Percentiles rank a stretch among this genome's conserved stretches.
These are phyloP conservation scores for Palythoa caribaeorum DNA, from an alignment of 92 coral and sea anemone species.

Conservation along the genomic window DNA sequence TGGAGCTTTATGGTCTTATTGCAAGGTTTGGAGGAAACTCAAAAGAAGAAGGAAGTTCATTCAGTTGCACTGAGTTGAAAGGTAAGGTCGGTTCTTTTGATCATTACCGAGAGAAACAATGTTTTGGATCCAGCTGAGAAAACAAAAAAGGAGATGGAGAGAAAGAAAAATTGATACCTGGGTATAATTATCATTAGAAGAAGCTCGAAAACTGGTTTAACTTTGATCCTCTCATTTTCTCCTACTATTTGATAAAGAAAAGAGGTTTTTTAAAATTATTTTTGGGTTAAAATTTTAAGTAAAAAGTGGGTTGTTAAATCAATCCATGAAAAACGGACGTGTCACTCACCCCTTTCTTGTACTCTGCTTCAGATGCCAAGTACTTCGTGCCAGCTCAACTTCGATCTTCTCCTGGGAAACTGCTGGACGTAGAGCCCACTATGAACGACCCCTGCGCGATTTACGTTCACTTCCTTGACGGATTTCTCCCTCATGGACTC, in stretches of 20 bases:
- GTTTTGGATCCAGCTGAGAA: not conserved
- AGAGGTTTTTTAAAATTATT: not conserved
- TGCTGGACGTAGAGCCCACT: constrained; percentile 68
- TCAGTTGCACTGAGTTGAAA: constrained; percentile 11
- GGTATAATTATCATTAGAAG: too few species aligned
- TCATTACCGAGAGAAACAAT: not conserved
- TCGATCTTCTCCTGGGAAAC: constrained; percentile 75
- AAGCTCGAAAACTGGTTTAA: too few species aligned
- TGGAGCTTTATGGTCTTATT: constrained; percentile 51
- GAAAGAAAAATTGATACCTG: not conserved
- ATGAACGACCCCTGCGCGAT: constrained; percentile 66
- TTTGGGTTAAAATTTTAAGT: not conserved
- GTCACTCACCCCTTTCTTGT: not conserved
- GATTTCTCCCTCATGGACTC: constrained; percentile 87
- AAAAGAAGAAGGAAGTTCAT: not conserved
- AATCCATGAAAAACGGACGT: not conserved
- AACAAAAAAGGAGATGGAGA: not conserved
- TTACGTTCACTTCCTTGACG: constrained; percentile 79
- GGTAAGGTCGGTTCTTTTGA: not conserved
- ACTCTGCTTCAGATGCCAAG: constrained; percentile 30
- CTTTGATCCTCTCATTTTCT: too few species aligned
- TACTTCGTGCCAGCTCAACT: constrained; percentile 91
- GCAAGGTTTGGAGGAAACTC: constrained; percentile 35
- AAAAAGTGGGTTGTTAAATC: not conserved
- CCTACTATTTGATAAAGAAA: too few species aligned